Evolutionary conservation across 2,113 vertebrate genomes (phyloP).

Genomic region (Sorex fumeus): DNA sequence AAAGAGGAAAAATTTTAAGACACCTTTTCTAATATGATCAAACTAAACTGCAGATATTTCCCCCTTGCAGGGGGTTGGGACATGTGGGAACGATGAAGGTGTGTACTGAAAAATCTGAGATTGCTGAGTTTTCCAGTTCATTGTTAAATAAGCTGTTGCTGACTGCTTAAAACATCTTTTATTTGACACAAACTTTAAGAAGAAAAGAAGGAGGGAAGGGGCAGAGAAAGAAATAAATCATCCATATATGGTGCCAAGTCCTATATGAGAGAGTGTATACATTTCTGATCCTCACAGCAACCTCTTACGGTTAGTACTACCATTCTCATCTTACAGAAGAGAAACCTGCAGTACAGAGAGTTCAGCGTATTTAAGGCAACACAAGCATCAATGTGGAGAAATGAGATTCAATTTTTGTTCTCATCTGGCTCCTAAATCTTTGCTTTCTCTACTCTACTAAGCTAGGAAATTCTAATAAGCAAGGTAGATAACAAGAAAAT

Average conservation of each 20-base stretch:
- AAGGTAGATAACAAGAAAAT: background rate
- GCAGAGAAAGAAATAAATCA: background rate
- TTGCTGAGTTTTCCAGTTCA: background rate
- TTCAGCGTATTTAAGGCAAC: background rate
- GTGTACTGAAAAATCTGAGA: background rate
- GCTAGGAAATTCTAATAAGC: too few relatives aligned
- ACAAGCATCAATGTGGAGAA: background rate
- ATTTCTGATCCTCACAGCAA: background rate
- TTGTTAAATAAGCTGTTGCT: background rate
- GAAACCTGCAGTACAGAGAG: background rate
- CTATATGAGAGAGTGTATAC: background rate
- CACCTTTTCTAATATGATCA: background rate
- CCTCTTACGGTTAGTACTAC: background rate
- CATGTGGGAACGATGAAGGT: background rate
- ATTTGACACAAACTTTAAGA: background rate
- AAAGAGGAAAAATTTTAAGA: background rate
- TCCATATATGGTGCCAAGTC: background rate
- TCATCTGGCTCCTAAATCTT: background rate
- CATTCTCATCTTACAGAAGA: background rate
- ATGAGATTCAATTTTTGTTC: too few relatives aligned
- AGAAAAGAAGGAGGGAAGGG: background rate
- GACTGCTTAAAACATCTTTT: background rate
- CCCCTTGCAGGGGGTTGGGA: accelerated
- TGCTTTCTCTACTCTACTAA: background rate
- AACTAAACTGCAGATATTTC: too few relatives aligned